Conservation (phyloP, 2,797 vertebrate species). For the Rallus crepitans region DNA sequence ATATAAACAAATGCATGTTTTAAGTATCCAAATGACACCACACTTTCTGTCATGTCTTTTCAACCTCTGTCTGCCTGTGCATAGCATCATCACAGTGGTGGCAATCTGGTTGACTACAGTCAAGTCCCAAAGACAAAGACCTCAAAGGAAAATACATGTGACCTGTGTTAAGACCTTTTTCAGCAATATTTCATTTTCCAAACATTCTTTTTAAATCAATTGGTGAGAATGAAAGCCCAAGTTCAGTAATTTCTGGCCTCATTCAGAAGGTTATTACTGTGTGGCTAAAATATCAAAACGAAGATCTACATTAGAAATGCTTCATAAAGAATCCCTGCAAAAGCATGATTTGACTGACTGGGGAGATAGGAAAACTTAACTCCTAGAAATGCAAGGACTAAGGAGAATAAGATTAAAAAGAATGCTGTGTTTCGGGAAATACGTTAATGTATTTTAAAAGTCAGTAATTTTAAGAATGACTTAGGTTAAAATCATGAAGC, state of each 20-base stretch:
- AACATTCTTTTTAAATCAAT: not conserved
- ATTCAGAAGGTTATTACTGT: not conserved
- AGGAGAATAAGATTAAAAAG: not conserved
- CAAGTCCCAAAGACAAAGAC: not conserved
- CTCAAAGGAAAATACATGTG: not conserved
- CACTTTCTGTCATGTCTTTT: not conserved
- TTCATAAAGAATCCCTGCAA: not conserved
- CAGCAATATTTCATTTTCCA: not conserved
- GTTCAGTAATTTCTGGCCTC: not conserved
- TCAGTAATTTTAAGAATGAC: not conserved
- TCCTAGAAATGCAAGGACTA: not conserved
- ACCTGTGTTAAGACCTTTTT: not conserved
- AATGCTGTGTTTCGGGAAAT: not conserved
- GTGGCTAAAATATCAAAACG: not conserved
- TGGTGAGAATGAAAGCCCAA: not conserved
- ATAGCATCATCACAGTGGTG: not conserved
- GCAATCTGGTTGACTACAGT: not conserved
- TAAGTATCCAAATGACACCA: not conserved
- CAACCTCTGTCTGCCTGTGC: not conserved
- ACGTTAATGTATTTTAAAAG: not conserved
- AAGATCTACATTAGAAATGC: not conserved
- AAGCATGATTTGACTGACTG: not conserved
- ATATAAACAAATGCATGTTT: slow-evolving; percentile 33
- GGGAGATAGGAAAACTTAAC: not conserved
- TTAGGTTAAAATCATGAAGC: not conserved